Percentiles rank a stretch among this genome's conserved stretches.
These are phyloP conservation scores for Aphrophora alni DNA, from an alignment of 2,888 invertebrate genomes.

Conservation along the genomic window DNA sequence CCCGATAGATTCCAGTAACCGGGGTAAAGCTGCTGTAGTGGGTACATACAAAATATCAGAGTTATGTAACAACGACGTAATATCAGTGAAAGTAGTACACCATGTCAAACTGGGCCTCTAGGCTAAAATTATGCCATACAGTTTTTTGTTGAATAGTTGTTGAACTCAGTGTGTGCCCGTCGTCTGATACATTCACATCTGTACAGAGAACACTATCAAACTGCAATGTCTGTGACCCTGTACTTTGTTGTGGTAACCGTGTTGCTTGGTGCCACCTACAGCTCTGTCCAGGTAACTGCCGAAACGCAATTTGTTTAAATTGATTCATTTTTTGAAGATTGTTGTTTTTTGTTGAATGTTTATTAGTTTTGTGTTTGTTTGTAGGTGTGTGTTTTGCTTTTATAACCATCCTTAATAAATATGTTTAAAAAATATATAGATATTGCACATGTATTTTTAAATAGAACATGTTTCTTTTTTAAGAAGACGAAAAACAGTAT, in stretches of 20 bases:
- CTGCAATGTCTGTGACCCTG: background rate
- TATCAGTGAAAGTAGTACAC: background rate
- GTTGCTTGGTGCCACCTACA: background rate
- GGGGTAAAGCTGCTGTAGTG: background rate
- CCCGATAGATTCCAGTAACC: background rate
- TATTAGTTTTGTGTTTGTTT: background rate
- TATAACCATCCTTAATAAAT: no score
- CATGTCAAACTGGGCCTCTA: background rate
- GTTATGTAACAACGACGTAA: background rate
- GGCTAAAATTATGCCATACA: background rate
- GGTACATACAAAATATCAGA: background rate
- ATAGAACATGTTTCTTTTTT: background rate
- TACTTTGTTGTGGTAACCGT: background rate
- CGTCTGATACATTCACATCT: background rate
- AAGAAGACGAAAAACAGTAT: no score
- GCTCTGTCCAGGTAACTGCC: background rate
- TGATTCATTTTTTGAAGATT: no score
- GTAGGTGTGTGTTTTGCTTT: background rate
- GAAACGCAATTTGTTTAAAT: no score
- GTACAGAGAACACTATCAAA: background rate
- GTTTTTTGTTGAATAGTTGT: background rate
- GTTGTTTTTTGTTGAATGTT: background rate
- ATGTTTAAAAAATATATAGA: no score
- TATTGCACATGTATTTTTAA: no score
- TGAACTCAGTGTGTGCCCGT: background rate